Evolutionary conservation across 2,797 vertebrate species (phyloP), one percentile per base, ranked within the genome.

Genomic region (Eptatretus atami): DNA sequence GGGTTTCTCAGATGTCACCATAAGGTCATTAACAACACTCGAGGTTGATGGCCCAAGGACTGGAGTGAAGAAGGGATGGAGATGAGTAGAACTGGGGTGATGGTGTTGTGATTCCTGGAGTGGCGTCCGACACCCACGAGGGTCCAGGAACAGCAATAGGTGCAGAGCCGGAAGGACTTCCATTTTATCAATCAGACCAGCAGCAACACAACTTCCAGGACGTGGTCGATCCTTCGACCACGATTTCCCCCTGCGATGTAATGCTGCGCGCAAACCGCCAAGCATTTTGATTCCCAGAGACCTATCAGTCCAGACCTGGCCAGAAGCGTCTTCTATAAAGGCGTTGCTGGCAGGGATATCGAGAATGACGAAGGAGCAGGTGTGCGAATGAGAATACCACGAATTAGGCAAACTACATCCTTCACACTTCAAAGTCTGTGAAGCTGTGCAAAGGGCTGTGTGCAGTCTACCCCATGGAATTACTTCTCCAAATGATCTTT

Each of bases 291-390:
- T 78, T 12, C 76, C 75, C 0, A 75, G 4, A 72, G 74, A 61
- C 25, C 57, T 25, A 82, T 79, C 77, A 95, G 87, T 68, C 86
- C 86, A 0, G 84, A 96, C 65, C 87, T 81, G 65, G 82, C 86
- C 44, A 80, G 85, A 53, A 94, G 87, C 66, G 81, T 96, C 79
- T 98, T 96, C 80, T 96, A 98, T 73, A 95, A 95, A 73, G 90
- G 90, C 31, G 31, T 44, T 8, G 31, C 31, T 44, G 31, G 31
- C 31, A 4, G 31, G 31, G 31, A 44, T 44, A 44, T 44, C 31
- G 31, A 44, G 31, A 44, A 44, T 44, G 31, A 44, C 31, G 6
- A 44, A 44, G 31, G 4, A 44, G 31, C 31, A 44, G 31, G 31
- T 44, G 3, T 44, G 31, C 31, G 31, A 44, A 44, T 44, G 31